Conservation (phyloP, 2,113 vertebrate genomes). For the Microtus montanus region DNA sequence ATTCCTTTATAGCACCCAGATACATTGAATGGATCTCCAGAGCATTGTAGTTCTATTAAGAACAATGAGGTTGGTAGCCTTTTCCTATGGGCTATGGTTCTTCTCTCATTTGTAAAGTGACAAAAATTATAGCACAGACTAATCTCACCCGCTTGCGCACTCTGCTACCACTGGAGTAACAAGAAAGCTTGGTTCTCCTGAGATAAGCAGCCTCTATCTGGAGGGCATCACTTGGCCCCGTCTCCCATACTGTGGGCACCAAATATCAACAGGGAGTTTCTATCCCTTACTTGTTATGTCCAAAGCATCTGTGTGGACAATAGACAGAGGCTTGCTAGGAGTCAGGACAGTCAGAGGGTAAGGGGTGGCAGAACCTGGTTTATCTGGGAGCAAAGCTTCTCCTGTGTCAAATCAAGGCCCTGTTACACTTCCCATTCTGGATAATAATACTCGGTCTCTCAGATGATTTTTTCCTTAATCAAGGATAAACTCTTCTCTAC, state of each 20-base stretch:
- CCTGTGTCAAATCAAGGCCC: neutral
- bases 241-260: neutral
- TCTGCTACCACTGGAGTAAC: neutral
- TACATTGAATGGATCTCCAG: neutral
- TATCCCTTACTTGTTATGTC: neutral
- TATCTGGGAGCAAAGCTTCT: neutral
- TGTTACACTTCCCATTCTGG: neutral
- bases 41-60: neutral
- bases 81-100: constrained; percentile 21
- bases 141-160: neutral
- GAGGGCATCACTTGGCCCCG: neutral
- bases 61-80: neutral
- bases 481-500: neutral
- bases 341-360: neutral
- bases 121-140: neutral
- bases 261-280: neutral
- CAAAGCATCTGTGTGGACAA: neutral
- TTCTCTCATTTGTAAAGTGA: constrained; percentile 44
- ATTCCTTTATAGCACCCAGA: neutral
- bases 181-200: neutral
- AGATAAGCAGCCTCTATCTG: neutral
- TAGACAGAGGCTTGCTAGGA: neutral
- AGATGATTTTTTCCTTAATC: neutral
- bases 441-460: neutral
- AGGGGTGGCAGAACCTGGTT: neutral